Evolutionary conservation across 2,888 invertebrate genomes (phyloP).

Genomic region (Euproctis similis): DNA sequence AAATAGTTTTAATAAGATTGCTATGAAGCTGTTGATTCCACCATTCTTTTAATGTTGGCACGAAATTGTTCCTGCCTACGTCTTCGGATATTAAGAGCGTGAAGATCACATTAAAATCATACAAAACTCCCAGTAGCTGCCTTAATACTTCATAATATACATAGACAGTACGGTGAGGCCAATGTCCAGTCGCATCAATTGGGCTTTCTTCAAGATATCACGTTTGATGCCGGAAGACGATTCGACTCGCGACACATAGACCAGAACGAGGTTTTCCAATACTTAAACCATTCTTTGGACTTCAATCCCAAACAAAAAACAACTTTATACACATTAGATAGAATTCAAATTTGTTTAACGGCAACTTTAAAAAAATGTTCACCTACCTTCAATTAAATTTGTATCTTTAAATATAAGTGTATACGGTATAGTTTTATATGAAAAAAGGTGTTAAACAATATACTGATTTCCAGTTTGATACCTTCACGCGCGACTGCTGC

Average conservation of each 20-base stretch:
- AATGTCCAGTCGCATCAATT: slow-evolving; percentile 70
- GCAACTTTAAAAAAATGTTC: neutral
- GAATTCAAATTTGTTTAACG: neutral
- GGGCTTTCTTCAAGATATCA: slow-evolving; percentile 72
- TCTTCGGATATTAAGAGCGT: no score
- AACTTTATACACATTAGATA: slow-evolving; percentile 8
- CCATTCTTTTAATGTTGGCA: no score
- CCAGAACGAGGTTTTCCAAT: slow-evolving; percentile 51
- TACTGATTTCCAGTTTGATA: slow-evolving; percentile 30
- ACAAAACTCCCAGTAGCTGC: no score
- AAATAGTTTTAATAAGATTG: no score
- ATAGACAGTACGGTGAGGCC: slow-evolving; percentile 65
- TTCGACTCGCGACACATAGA: slow-evolving; percentile 61
- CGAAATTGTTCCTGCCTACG: no score
- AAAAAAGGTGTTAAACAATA: slow-evolving; percentile 35
- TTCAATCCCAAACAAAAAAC: slow-evolving; percentile 16
- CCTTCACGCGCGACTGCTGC: slow-evolving; percentile 56
- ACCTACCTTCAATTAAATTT: slow-evolving; percentile 1
- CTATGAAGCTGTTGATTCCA: no score
- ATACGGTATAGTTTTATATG: slow-evolving; percentile 11
- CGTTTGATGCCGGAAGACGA: slow-evolving; percentile 71
- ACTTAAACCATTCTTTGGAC: slow-evolving; percentile 39
- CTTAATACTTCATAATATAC: slow-evolving; percentile 27
- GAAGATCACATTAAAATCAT: no score
- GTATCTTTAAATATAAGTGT: slow-evolving; percentile 1